These are phyloP conservation scores for Diogma glabrata DNA, from an alignment of 2,888 invertebrate genomes.

Conservation along the genomic window DNA sequence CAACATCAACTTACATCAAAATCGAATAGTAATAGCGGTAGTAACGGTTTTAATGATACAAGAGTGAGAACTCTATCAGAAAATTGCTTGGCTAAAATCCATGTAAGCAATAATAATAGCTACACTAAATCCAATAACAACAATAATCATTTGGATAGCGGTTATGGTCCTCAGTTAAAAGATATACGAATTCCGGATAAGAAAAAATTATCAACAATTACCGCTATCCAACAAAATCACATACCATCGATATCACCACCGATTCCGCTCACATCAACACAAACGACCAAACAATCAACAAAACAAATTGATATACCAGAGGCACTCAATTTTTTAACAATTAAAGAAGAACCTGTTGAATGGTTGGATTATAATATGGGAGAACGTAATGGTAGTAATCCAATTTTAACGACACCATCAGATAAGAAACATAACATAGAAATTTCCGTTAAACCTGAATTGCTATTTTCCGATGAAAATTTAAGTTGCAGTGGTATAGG, in stretches of 20 bases:
- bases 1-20: background rate
- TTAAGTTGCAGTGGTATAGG: no score
- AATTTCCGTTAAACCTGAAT: background rate
- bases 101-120: background rate
- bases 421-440: conserved; percentile 3
- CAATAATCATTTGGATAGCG: background rate
- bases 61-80: background rate
- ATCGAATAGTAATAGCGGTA: background rate
- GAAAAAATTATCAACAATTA: conserved; percentile 1
- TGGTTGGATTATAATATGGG: conserved; percentile 58
- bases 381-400: conserved; percentile 45
- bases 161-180: background rate
- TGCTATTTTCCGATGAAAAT: background rate
- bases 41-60: background rate
- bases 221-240: conserved; percentile 3
- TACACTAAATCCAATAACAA: no score
- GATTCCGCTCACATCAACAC: background rate
- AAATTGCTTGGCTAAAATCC: background rate
- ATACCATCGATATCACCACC: background rate
- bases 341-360: conserved; percentile 56
- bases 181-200: conserved; percentile 1
- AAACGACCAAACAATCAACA: background rate
- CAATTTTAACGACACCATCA: background rate
- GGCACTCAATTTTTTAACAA: conserved; percentile 18
- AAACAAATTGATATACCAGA: conserved; percentile 16